Conservation (phyloP, 2,113 vertebrate species). For the Antechinus flavipes region DNA sequence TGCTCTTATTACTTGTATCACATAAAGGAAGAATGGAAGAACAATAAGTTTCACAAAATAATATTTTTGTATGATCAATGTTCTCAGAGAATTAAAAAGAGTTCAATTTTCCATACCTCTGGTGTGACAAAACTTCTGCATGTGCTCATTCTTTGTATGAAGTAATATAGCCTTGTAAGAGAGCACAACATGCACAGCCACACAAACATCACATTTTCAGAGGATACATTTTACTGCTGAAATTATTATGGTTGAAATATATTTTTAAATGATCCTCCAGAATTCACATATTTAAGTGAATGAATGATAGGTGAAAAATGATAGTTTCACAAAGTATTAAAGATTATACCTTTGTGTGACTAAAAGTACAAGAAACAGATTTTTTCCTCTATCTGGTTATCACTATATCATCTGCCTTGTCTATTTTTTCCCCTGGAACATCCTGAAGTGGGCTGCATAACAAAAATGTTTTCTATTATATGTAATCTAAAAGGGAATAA, state of each 20-base stretch:
- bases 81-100: conserved; percentile 27
- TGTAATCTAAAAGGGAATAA: conserved; percentile 58
- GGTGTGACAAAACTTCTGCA: not conserved
- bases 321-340: conserved; percentile 12
- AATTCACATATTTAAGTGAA: conserved; percentile 47
- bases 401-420: conserved; percentile 13
- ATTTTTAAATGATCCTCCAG: conserved; percentile 29
- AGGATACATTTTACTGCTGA: not conserved
- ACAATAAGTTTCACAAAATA: not conserved
- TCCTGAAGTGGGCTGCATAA: not conserved
- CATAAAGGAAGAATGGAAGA: not conserved
- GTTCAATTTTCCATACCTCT: conserved; percentile 36
- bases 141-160: not conserved
- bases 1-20: not conserved
- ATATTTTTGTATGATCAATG: not conserved
- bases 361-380: not conserved
- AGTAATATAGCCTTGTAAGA: not conserved
- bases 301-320: conserved; percentile 36
- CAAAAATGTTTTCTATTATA: conserved; percentile 62
- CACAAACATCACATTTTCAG: not conserved
- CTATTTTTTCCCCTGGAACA: conserved; percentile 11
- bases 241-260: not conserved
- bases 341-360: not conserved
- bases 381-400: conserved; percentile 2
- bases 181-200: not conserved